Evolutionary conservation across 2,113 vertebrate species (phyloP), one percentile per base, ranked within the genome.

Genomic region (Takifugu flavidus): DNA sequence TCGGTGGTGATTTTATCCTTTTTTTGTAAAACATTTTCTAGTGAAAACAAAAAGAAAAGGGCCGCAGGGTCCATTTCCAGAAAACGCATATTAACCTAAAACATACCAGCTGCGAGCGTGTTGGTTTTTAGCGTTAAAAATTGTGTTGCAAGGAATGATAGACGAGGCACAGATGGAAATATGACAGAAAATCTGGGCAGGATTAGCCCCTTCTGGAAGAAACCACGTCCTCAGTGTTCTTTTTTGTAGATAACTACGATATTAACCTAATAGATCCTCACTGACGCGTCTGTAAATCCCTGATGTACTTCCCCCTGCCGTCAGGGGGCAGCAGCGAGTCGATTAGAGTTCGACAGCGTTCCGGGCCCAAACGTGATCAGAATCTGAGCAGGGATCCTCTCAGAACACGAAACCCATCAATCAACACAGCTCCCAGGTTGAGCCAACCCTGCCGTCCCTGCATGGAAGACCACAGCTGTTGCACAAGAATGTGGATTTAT

Each of bases 341-440:
- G 7, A 6, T 1, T 4, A 31, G 5, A 31, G 7, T 31, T 31
- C 5, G 5, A 31, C 29, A 31, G 29, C 44, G 14, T 45, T 45
- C 44, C 11, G 34, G 34, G 11, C 34, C 34, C 34, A 45, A 39
- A 34, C 31, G 31, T 34, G 31, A 4, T 34, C 31, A 34, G 31
- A 34, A 34, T 7, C 5, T 4, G 1, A 34, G 34, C 34, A 39
- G 34, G 29, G 29, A 31, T 31, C 20, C 29, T 31, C 5, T 31
- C 5, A 5, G 29, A 44, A 44, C 12, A 44, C 13, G 11, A 44
- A 43, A 43, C 42, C 42, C 42, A 43, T 45, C 50, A 31, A 63
- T 62, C 81, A 73, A 77, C 84, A 81, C 80, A 83, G 52, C 75
- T 62, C 52, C 59, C 55, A 1, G 47, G 27, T 86, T 82, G 68